These are phyloP conservation scores for Caenorhabditis wallacei DNA, from an alignment of 2,888 invertebrate genomes.

Conservation along the genomic window DNA sequence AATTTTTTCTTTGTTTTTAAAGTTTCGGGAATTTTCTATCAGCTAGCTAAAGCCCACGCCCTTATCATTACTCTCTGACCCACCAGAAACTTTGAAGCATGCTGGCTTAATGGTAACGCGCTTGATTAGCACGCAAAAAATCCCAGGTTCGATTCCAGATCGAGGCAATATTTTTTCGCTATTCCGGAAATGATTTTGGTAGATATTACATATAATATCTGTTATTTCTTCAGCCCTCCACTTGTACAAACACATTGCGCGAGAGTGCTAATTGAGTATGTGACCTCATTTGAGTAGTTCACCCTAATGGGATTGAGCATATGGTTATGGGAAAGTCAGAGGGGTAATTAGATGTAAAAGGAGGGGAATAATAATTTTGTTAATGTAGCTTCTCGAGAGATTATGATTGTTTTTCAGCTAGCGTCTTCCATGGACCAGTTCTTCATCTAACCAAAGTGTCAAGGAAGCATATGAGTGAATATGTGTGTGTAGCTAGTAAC, in stretches of 20 bases:
- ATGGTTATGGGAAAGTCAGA: conserved; percentile 54
- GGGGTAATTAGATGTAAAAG: conserved; percentile 43
- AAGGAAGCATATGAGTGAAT: conserved; percentile 82
- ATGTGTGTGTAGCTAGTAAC: conserved; percentile 82
- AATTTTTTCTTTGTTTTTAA: too few species aligned
- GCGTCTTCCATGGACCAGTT: conserved; percentile 80
- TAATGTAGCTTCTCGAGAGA: conserved; percentile 51
- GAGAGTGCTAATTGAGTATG: conserved; percentile 59
- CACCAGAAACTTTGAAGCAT: too few species aligned
- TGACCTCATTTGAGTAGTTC: conserved; percentile 7
- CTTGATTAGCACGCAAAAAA: too few species aligned
- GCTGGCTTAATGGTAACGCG: too few species aligned
- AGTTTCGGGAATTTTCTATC: too few species aligned
- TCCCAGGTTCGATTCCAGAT: too few species aligned
- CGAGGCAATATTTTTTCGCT: too few species aligned
- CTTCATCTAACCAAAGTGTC: conserved; percentile 78
- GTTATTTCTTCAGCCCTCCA: neutral
- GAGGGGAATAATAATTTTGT: conserved; percentile 46
- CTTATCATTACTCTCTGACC: too few species aligned
- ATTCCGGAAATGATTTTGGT: too few species aligned
- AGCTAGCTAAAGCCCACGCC: too few species aligned
- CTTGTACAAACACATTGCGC: conserved; percentile 45
- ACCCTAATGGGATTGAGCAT: conserved; percentile 65
- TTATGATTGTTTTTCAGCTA: conserved; percentile 75
- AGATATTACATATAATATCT: neutral